Conservation (phyloP, 2,797 vertebrate species). For the Cryptoprocta ferox region DNA sequence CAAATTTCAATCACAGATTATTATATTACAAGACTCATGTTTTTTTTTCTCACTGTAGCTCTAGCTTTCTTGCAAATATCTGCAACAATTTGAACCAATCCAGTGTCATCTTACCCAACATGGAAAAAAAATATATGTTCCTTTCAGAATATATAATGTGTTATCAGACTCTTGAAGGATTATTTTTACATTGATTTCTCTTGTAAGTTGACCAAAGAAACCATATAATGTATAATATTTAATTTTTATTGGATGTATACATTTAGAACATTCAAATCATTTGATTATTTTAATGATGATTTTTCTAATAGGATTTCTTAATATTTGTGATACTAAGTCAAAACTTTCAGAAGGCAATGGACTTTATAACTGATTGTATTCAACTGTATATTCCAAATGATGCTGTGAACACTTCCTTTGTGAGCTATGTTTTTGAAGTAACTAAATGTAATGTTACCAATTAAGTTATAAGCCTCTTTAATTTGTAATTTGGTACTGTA, state of each 20-base stretch:
- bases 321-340: constrained; percentile 43
- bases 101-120: not conserved
- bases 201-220: constrained; percentile 26
- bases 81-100: not conserved
- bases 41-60: not conserved
- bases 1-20: constrained; percentile 1
- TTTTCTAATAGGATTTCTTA: constrained; percentile 69
- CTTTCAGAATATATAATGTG: constrained; percentile 12
- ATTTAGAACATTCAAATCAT: constrained; percentile 65
- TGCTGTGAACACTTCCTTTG: constrained; percentile 36
- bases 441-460: not conserved
- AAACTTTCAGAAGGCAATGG: constrained; percentile 8
- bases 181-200: constrained; percentile 69
- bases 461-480: constrained; percentile 10
- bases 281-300: constrained; percentile 63
- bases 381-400: constrained; percentile 28
- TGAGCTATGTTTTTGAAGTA: constrained; percentile 37
- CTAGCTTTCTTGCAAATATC: not conserved
- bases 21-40: not conserved
- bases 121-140: not conserved
- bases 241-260: constrained; percentile 43
- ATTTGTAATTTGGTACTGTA: constrained; percentile 61
- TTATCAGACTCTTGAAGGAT: constrained; percentile 35
- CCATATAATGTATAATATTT: constrained; percentile 54
- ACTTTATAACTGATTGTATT: constrained; percentile 58